Evolutionary conservation across 2,797 vertebrate genomes (phyloP).

Genomic region (Salmo trutta): DNA sequence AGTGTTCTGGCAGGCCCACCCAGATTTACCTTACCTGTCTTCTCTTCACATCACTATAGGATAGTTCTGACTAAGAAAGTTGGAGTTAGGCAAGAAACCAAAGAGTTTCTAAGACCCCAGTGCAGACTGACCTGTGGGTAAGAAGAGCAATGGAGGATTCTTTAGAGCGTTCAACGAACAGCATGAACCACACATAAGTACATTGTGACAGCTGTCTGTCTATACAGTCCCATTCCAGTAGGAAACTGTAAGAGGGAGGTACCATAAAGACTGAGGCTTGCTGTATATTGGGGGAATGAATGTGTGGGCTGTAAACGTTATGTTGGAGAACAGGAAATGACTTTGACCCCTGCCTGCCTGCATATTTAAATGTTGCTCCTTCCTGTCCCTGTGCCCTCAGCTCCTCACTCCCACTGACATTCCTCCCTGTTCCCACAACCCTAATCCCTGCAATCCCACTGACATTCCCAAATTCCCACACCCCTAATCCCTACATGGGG

Average conservation of each 20-base stretch:
- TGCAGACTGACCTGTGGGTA: not conserved
- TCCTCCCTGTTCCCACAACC: not conserved
- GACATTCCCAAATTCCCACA: not conserved
- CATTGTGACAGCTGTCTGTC: not conserved
- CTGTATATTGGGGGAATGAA: slow-evolving; percentile 9
- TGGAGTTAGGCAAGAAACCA: not conserved
- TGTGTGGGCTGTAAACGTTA: slow-evolving; percentile 19
- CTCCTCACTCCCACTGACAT: slow-evolving; percentile 13
- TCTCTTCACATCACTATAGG: not conserved
- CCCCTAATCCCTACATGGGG: not conserved
- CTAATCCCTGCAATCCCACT: not conserved
- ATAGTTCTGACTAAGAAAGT: not conserved
- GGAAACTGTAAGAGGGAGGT: not conserved
- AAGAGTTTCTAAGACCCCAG: not conserved
- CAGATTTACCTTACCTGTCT: not conserved
- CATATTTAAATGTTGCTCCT: slow-evolving; percentile 14
- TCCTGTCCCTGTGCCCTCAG: slow-evolving; percentile 26
- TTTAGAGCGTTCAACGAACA: not conserved
- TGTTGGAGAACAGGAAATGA: slow-evolving; percentile 40
- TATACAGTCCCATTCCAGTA: not conserved
- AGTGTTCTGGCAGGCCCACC: not conserved
- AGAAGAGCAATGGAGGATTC: not conserved
- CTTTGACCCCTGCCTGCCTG: slow-evolving; percentile 30
- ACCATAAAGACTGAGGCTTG: slow-evolving; percentile 6
- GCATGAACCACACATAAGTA: not conserved